These are phyloP conservation scores for Tinamus guttatus DNA, from an alignment of 2,113 vertebrate species.

Conservation along the genomic window DNA sequence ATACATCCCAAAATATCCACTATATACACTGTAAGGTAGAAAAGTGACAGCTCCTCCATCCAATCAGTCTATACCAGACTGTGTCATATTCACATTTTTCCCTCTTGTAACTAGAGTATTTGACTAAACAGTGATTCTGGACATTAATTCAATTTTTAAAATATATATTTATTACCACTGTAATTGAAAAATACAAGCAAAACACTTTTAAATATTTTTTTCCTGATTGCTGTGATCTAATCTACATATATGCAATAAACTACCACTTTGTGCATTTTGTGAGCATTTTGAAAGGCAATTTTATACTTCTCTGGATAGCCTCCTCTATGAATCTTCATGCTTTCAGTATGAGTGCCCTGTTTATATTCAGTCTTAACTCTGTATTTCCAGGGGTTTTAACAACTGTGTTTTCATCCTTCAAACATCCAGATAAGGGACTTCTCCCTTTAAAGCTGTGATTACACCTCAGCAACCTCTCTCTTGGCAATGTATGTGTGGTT, in stretches of 20 bases:
- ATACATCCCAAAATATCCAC: not conserved
- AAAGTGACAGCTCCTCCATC: not conserved
- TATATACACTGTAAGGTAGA: not conserved
- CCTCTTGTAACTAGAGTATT: not conserved
- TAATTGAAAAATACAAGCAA: not conserved
- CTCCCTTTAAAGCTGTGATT: slow-evolving; percentile 34
- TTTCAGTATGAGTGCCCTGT: not conserved
- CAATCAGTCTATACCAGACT: not conserved
- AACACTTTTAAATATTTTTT: not conserved
- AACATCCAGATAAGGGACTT: slow-evolving; percentile 17
- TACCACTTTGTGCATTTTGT: not conserved
- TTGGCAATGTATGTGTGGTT: slow-evolving; percentile 8
- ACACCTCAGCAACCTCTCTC: slow-evolving; percentile 28
- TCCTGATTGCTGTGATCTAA: not conserved
- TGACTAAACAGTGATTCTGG: not conserved
- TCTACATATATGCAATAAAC: not conserved
- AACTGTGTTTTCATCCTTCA: slow-evolving; percentile 14
- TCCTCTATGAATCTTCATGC: not conserved
- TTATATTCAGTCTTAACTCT: slow-evolving; percentile 10
- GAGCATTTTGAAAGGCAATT: not conserved
- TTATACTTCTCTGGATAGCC: not conserved
- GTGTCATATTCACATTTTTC: not conserved
- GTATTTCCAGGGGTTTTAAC: not conserved
- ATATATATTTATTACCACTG: accelerated
- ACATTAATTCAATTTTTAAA: not conserved